Evolutionary conservation across 2,113 vertebrate species (phyloP), one percentile per base, ranked within the genome.

Genomic region (Pteropus alecto): DNA sequence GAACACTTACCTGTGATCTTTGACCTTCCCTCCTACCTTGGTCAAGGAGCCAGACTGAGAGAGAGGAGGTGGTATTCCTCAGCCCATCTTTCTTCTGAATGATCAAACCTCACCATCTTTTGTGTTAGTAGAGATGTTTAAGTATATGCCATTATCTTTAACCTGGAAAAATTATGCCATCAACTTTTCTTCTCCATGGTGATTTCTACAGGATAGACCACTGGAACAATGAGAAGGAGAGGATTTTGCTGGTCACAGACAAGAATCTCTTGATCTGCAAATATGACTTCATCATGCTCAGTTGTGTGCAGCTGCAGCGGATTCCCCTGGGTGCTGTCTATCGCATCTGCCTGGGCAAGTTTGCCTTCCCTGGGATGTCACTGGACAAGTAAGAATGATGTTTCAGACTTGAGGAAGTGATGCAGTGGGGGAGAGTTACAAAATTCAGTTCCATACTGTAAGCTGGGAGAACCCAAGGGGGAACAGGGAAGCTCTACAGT

Each of bases 181-280:
- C 3, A 7, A 71, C 41, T 70, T 15, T 18, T 38, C 10, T 79
- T 33, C 33, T 61, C 33, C 77, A 12, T 95, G 81, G 35, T 92
- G 41, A 28, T 35, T 7, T 43, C 74, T 97, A 30, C 96, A 99
- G 99, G 97, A 98, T 98, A 73, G 99, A 99, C 96, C 98, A 99
- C 94, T 99, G 99, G 99, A 99, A 99, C 98, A 99, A 99, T 7
- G 99, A 99, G 90, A 99, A 98, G 90, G 99, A 99, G 93, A 98
- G 99, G 2, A 70, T 99, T 0, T 82, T 98, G 71, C 22, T 99
- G 28, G 97, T 99, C 90, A 98, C 98, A 7, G 98, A 98, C 11
- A 98, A 96, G 76, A 98, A 95, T 7, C 98, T 99, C 3, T 97
- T 99, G 76, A 78, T 99, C 96, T 99, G 98, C 98, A 99, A 99